phyloP scores from a whole-genome alignment of 2,888 invertebrate species.

The Tachina fera region DNA sequence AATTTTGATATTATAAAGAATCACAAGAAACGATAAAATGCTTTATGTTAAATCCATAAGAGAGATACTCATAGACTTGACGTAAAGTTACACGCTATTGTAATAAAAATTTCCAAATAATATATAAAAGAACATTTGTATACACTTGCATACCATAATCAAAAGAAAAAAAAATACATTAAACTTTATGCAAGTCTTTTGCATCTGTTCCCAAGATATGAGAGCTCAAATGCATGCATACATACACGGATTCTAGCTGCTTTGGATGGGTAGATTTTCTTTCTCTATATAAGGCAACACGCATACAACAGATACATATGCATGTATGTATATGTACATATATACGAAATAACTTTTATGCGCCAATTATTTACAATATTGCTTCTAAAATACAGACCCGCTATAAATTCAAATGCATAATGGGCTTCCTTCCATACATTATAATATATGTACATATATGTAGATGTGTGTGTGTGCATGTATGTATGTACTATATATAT shows the following conservation, averaged over 20 bases:
- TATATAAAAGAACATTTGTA: constrained; percentile 16
- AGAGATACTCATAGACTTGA: background rate
- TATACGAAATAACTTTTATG: constrained; percentile 62
- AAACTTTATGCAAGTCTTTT: constrained; percentile 39
- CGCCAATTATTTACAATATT: constrained; percentile 68
- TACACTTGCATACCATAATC: background rate
- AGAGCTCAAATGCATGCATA: constrained; percentile 1
- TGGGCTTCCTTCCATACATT: background rate
- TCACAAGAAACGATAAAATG: constrained; percentile 43
- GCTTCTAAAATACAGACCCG: constrained; percentile 43
- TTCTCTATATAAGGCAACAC: background rate
- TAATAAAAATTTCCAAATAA: constrained; percentile 51
- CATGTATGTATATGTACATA: background rate
- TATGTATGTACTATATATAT: background rate
- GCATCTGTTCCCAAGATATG: constrained; percentile 56
- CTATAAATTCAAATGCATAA: constrained; percentile 6
- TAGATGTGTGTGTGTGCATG: background rate
- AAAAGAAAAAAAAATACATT: background rate
- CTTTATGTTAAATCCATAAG: constrained; percentile 29
- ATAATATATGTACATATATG: no score
- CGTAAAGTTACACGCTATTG: constrained; percentile 40
- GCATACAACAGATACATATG: background rate
- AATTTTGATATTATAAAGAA: constrained; percentile 22
- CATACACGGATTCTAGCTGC: background rate
- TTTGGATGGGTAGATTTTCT: constrained; percentile 20